Evolutionary conservation across 2,888 invertebrate species (phyloP).

Genomic region (Idaea straminata): DNA sequence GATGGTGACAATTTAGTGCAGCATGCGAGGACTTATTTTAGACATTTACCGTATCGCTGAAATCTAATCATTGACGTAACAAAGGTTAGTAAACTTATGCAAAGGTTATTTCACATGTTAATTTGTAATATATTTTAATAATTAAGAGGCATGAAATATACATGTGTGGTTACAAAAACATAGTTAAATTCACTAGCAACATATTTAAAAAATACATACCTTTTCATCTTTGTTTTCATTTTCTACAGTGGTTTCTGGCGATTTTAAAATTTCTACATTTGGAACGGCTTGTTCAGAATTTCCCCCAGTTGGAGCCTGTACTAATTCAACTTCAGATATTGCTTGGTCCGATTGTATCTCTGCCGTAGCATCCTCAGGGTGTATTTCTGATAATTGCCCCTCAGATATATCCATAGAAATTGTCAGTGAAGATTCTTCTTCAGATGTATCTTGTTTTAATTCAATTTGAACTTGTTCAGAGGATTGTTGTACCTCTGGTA

Average conservation of each 20-base stretch:
- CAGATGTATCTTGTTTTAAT: background rate
- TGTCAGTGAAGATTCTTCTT: background rate
- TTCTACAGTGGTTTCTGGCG: background rate
- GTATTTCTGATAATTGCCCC: background rate
- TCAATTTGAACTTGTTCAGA: background rate
- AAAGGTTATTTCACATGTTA: too few relatives aligned
- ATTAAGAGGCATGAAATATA: too few relatives aligned
- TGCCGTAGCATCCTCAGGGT: background rate
- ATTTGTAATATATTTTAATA: too few relatives aligned
- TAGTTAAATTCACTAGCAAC: too few relatives aligned
- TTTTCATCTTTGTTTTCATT: background rate
- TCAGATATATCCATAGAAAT: background rate
- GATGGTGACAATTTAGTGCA: too few relatives aligned
- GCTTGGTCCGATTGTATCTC: background rate
- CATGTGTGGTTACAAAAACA: too few relatives aligned
- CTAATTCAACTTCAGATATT: background rate
- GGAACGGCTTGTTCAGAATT: background rate
- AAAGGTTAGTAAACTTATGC: too few relatives aligned
- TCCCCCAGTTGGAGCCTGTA: background rate
- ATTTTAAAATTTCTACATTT: background rate
- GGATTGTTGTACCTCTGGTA: background rate
- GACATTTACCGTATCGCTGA: too few relatives aligned
- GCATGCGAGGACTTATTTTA: too few relatives aligned
- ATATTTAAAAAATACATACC: background rate
- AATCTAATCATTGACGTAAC: too few relatives aligned